phyloP scores from a whole-genome alignment of 2,888 invertebrate species.

The Rhaphigaster nebulosa region DNA sequence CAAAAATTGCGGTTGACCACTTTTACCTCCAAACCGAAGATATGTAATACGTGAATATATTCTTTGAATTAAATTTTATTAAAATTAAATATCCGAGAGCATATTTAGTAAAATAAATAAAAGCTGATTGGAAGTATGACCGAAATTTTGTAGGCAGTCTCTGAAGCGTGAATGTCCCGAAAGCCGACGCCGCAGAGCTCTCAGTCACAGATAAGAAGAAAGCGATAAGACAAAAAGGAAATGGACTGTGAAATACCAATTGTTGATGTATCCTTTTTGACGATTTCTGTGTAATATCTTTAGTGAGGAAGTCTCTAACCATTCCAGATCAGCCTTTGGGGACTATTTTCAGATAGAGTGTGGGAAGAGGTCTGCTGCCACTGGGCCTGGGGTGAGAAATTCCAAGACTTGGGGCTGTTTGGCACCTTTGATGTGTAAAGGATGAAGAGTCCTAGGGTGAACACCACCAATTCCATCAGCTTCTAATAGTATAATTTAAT shows the following conservation, averaged over 20 bases:
- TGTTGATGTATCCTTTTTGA: neutral
- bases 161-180: neutral
- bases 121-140: neutral
- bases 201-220: neutral
- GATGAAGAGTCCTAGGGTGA: neutral
- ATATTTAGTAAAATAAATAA: too few relatives aligned
- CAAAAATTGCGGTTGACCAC: too few relatives aligned
- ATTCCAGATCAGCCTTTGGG: neutral
- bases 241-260: constrained; percentile 11
- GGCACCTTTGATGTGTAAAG: neutral
- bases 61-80: too few relatives aligned
- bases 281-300: neutral
- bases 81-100: too few relatives aligned
- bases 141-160: neutral
- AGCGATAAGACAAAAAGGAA: neutral
- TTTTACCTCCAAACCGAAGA: too few relatives aligned
- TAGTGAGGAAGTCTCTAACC: neutral
- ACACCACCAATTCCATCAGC: neutral
- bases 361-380: neutral
- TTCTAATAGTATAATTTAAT: too few relatives aligned
- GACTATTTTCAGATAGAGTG: neutral
- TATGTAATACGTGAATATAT: too few relatives aligned
- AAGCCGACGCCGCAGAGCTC: neutral
- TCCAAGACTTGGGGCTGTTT: neutral
- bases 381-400: neutral